phyloP scores from a whole-genome alignment of 2,888 invertebrate species.

The Ichneumoninae sp. region DNA sequence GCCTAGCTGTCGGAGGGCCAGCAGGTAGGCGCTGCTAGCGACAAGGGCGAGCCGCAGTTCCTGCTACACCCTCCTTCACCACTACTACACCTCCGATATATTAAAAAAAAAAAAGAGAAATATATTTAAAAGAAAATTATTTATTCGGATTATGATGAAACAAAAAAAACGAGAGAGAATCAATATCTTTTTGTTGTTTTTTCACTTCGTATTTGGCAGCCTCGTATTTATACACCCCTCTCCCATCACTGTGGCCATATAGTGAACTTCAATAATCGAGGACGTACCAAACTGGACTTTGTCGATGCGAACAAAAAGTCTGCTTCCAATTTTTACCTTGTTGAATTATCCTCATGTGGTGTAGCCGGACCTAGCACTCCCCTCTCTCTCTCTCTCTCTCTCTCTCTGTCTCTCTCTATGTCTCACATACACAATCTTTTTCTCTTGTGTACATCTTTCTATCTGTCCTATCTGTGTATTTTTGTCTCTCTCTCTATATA shows the following conservation, averaged over 20 bases:
- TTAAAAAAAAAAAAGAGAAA: neutral
- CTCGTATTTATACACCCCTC: neutral
- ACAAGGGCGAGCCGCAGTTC: slow-evolving; percentile 83
- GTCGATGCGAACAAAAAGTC: slow-evolving; percentile 38
- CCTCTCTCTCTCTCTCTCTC: slow-evolving; percentile 74
- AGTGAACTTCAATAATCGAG: slow-evolving; percentile 36
- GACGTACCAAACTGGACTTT: slow-evolving; percentile 5
- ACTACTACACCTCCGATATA: slow-evolving; percentile 60
- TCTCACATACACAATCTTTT: slow-evolving; percentile 71
- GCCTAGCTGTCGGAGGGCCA: slow-evolving; percentile 92
- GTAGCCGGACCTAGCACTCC: slow-evolving; percentile 83
- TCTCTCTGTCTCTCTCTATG: slow-evolving; percentile 68
- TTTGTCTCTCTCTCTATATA: neutral
- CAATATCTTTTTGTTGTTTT: slow-evolving; percentile 5
- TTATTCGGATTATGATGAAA: neutral
- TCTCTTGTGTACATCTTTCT: slow-evolving; percentile 81
- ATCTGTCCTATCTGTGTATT: slow-evolving; percentile 59
- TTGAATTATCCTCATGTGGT: slow-evolving; percentile 78
- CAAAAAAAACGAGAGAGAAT: neutral
- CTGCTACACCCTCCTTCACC: slow-evolving; percentile 81
- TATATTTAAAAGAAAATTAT: slow-evolving; percentile 10
- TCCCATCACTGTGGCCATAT: slow-evolving; percentile 1
- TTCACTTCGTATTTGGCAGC: neutral
- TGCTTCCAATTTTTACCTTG: slow-evolving; percentile 65
- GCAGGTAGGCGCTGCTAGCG: slow-evolving; percentile 88